A percentile compares a stretch with the other conserved stretches of the same genome.
Conservation (phyloP, 2,888 invertebrate genomes). For the Phortica magna region DNA sequence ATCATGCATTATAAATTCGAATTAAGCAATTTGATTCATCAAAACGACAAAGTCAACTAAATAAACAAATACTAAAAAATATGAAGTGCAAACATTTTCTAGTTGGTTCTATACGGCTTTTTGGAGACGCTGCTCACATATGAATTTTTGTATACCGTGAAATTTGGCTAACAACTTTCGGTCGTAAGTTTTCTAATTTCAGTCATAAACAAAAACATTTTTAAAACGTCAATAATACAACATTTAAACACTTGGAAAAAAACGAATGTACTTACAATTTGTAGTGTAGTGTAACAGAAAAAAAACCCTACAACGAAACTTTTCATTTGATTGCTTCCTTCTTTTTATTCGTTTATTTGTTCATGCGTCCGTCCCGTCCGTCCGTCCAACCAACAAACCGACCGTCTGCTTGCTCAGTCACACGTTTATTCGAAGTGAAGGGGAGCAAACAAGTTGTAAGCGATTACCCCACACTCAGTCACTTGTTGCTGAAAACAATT, state of each 20-base stretch:
- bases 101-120: background rate
- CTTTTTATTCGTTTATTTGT: background rate
- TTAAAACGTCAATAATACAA: background rate
- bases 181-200: too few relatives aligned
- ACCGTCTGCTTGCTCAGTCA: background rate
- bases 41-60: slow-evolving; percentile 16
- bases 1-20: slow-evolving; percentile 8
- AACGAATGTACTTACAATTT: background rate
- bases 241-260: background rate
- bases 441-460: background rate
- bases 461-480: background rate
- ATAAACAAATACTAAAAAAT: background rate
- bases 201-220: too few relatives aligned
- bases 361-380: background rate
- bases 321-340: background rate
- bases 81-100: background rate
- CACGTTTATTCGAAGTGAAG: background rate
- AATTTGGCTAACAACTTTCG: too few relatives aligned
- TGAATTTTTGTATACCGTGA: background rate
- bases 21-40: slow-evolving; percentile 29
- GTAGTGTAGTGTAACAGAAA: background rate
- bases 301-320: background rate
- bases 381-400: too few relatives aligned
- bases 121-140: background rate
- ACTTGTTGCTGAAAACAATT: background rate